phyloP scores from a whole-genome alignment of 2,797 vertebrate genomes.

The Sebastes glaucus region DNA sequence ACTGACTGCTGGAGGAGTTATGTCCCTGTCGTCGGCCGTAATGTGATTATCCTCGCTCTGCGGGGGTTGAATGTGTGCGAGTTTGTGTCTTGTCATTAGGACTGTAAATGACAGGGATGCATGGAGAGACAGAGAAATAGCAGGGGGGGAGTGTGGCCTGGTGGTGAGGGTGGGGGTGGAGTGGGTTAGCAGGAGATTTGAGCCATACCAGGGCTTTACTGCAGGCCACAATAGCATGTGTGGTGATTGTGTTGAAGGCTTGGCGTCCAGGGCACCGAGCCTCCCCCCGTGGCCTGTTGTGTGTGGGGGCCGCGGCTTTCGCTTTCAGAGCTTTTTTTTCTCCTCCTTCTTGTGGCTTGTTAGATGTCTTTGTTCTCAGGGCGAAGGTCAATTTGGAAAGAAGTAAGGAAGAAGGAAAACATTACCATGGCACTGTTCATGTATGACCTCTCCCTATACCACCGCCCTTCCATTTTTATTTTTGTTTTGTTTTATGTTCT shows the following conservation, averaged over 20 bases:
- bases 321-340: constrained; percentile 64
- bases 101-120: constrained; percentile 76
- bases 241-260: constrained; percentile 80
- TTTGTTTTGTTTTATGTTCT: constrained; percentile 59
- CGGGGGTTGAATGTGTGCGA: constrained; percentile 63
- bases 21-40: constrained; percentile 52
- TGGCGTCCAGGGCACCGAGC: constrained; percentile 63
- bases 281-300: constrained; percentile 69
- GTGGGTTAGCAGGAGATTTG: constrained; percentile 59
- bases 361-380: constrained; percentile 76
- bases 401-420: constrained; percentile 54
- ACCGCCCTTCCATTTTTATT: constrained; percentile 50
- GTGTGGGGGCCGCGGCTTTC: constrained; percentile 73
- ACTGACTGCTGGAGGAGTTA: constrained; percentile 31
- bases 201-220: constrained; percentile 74
- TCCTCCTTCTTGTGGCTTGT: constrained; percentile 76
- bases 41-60: constrained; percentile 71
- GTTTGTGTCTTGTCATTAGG: constrained; percentile 76
- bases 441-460: constrained; percentile 71
- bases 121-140: constrained; percentile 51
- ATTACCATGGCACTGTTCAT: constrained; percentile 65
- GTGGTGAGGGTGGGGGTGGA: constrained; percentile 34
- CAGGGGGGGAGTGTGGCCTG: constrained; percentile 11
- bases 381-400: constrained; percentile 71
- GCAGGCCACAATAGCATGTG: constrained; percentile 81